phyloP scores from a whole-genome alignment of 2,113 vertebrate genomes.

The Lynx canadensis region DNA sequence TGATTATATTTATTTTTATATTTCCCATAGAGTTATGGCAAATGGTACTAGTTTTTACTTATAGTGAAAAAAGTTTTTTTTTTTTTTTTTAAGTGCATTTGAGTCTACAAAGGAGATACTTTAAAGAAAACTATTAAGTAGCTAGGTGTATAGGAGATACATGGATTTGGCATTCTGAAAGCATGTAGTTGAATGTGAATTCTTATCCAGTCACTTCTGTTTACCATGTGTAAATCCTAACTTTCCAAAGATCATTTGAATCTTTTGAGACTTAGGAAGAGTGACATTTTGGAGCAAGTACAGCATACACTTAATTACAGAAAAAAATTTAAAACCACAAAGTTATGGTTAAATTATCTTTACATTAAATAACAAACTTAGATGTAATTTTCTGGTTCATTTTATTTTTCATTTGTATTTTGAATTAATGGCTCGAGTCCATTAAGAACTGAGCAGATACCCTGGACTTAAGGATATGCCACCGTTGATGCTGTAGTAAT shows the following conservation, averaged over 20 bases:
- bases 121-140: neutral
- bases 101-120: neutral
- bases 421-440: neutral
- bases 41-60: neutral
- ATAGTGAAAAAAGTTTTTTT: neutral
- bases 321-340: neutral
- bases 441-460: neutral
- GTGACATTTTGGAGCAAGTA: neutral
- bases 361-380: conserved; percentile 14
- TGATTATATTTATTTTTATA: conserved; percentile 23
- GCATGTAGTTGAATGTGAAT: neutral
- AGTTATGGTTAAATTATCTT: neutral
- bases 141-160: neutral
- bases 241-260: neutral
- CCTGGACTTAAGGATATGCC: neutral
- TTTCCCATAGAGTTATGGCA: neutral
- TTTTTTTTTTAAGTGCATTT: neutral
- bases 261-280: neutral
- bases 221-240: neutral
- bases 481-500: neutral
- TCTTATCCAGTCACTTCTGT: neutral
- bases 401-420: conserved; percentile 42
- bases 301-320: neutral
- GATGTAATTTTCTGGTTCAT: neutral
- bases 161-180: neutral